These are phyloP conservation scores for Camponotus fellah DNA, from an alignment of 2,888 invertebrate species.

Conservation along the genomic window DNA sequence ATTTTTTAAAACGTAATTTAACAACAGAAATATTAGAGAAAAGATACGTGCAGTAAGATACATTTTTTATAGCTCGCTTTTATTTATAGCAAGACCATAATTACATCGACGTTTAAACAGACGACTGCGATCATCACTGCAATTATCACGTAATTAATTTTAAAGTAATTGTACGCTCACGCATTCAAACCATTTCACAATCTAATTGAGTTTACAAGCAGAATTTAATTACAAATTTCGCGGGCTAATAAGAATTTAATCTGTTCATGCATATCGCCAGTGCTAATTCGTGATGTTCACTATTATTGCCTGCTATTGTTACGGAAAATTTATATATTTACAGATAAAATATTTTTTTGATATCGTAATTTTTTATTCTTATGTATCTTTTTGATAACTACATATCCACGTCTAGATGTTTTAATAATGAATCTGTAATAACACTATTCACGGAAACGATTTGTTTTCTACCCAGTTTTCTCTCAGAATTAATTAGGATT, in stretches of 20 bases:
- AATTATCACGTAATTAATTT: slow-evolving; percentile 65
- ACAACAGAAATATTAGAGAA: neutral
- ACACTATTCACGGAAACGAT: slow-evolving; percentile 35
- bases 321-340: neutral
- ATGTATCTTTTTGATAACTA: neutral
- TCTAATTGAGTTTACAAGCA: slow-evolving; percentile 38
- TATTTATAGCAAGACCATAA: slow-evolving; percentile 48
- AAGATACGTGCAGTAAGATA: neutral
- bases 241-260: slow-evolving; percentile 27
- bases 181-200: slow-evolving; percentile 20
- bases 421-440: slow-evolving; percentile 16
- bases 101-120: slow-evolving; percentile 43
- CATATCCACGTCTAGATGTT: neutral
- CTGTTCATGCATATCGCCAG: slow-evolving; percentile 10
- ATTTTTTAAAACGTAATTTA: neutral
- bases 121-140: slow-evolving; percentile 22
- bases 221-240: slow-evolving; percentile 30
- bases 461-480: slow-evolving; percentile 33
- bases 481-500: slow-evolving; percentile 59
- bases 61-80: slow-evolving; percentile 18
- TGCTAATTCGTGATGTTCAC: neutral
- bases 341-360: neutral
- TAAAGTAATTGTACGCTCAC: slow-evolving; percentile 58
- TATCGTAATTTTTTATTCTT: neutral
- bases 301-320: neutral